Conservation (phyloP, 2,888 invertebrate genomes). For the Idaea biselata region DNA sequence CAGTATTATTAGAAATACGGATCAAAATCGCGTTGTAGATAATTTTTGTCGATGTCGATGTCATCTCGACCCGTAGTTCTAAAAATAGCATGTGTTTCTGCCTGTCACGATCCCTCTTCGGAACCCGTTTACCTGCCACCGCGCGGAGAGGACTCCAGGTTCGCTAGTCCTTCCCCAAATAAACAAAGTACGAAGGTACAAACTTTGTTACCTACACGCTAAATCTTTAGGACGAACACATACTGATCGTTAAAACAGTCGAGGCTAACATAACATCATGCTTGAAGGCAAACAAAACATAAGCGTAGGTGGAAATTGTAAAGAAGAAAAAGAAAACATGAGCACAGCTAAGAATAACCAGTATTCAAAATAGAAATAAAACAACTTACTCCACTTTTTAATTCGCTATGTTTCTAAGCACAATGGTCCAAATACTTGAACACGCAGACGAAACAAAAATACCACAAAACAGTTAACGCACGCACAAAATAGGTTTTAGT, state of each 20-base stretch:
- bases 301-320: neutral
- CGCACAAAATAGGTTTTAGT: constrained; percentile 60
- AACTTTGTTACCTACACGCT: neutral
- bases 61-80: too few species aligned
- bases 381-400: constrained; percentile 9
- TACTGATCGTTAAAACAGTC: too few species aligned
- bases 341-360: neutral
- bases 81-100: too few species aligned
- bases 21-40: too few species aligned
- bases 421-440: constrained; percentile 48
- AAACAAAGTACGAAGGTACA: neutral
- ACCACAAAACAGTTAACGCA: constrained; percentile 60
- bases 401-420: constrained; percentile 34
- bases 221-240: neutral
- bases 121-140: too few species aligned
- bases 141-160: too few species aligned
- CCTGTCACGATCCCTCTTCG: too few species aligned
- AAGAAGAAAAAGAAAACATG: neutral
- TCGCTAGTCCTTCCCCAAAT: too few species aligned
- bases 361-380: neutral
- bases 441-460: constrained; percentile 65
- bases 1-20: too few species aligned
- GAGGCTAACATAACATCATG: too few species aligned
- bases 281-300: too few species aligned
- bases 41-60: too few species aligned